Percentiles rank a stretch among this genome's conserved stretches.
phyloP scores from a whole-genome alignment of 2,888 invertebrate genomes.

The Eupeodes latifasciatus region DNA sequence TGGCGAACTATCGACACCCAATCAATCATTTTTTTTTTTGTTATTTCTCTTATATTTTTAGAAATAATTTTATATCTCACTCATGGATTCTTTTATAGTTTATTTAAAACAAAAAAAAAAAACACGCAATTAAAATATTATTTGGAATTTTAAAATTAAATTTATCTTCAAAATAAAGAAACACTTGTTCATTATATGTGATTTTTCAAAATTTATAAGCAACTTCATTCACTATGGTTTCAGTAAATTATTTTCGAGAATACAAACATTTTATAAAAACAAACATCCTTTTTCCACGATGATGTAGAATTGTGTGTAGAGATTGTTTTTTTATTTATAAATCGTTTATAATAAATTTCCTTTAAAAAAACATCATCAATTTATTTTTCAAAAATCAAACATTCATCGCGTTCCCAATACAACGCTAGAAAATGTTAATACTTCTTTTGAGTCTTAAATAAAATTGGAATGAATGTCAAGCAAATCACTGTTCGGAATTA shows the following conservation, averaged over 20 bases:
- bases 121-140: not conserved
- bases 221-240: not conserved
- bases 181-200: not conserved
- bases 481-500: slow-evolving; percentile 33
- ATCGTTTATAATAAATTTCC: not conserved
- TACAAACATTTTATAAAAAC: not conserved
- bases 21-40: slow-evolving; percentile 87
- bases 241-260: too few species aligned
- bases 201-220: not conserved
- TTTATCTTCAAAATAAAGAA: not conserved
- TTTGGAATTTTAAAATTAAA: not conserved
- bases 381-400: not conserved
- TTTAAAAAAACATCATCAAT: not conserved
- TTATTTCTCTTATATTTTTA: slow-evolving; percentile 60
- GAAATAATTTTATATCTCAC: slow-evolving; percentile 29
- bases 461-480: not conserved
- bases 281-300: not conserved
- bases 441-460: not conserved
- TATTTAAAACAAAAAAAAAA: not conserved
- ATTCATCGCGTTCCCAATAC: not conserved
- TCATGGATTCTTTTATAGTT: not conserved
- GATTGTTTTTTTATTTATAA: not conserved
- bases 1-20: slow-evolving; percentile 91
- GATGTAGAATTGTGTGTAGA: not conserved
- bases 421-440: not conserved